Conservation (phyloP, 2,888 invertebrate species). For the Zaprionus bogoriensis region DNA sequence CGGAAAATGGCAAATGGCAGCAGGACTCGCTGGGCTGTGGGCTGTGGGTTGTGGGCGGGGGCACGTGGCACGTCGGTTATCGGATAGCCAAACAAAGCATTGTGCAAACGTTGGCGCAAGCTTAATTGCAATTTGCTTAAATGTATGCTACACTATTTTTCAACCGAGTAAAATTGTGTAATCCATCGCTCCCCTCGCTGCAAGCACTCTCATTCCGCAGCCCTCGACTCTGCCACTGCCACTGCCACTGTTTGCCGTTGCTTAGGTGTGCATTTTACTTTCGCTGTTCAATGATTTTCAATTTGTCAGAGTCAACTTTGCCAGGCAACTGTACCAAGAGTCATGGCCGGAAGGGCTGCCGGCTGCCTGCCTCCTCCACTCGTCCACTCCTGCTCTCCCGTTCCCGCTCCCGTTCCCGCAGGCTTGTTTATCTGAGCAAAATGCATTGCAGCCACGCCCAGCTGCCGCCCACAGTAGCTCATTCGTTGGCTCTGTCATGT, state of each 20-base stretch:
- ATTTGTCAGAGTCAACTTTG: conserved; percentile 70
- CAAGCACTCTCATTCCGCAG: neutral
- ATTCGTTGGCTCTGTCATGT: conserved; percentile 43
- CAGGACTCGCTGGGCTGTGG: too few species aligned
- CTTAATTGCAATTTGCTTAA: conserved; percentile 76
- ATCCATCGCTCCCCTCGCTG: neutral
- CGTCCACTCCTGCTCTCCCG: too few species aligned
- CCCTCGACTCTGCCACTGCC: neutral
- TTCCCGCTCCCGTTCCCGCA: neutral
- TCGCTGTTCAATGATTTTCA: conserved; percentile 71
- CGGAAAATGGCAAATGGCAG: conserved; percentile 34
- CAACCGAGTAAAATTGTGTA: conserved; percentile 34
- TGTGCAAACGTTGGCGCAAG: conserved; percentile 52
- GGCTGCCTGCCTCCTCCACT: neutral
- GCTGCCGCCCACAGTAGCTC: conserved; percentile 6
- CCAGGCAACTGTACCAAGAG: conserved; percentile 64
- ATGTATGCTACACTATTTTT: conserved; percentile 73
- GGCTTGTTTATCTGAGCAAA: conserved; percentile 64
- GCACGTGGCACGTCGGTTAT: conserved; percentile 26
- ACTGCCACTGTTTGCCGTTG: conserved; percentile 12
- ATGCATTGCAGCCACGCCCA: conserved; percentile 56
- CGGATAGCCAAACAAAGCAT: conserved; percentile 50
- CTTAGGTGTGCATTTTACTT: conserved; percentile 58
- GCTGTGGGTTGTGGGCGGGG: neutral
- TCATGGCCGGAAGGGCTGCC: conserved; percentile 23